Percentiles rank a stretch among this genome's conserved stretches.
These are phyloP conservation scores for Pelobates fuscus DNA, from an alignment of 2,113 vertebrate genomes.

Conservation along the genomic window DNA sequence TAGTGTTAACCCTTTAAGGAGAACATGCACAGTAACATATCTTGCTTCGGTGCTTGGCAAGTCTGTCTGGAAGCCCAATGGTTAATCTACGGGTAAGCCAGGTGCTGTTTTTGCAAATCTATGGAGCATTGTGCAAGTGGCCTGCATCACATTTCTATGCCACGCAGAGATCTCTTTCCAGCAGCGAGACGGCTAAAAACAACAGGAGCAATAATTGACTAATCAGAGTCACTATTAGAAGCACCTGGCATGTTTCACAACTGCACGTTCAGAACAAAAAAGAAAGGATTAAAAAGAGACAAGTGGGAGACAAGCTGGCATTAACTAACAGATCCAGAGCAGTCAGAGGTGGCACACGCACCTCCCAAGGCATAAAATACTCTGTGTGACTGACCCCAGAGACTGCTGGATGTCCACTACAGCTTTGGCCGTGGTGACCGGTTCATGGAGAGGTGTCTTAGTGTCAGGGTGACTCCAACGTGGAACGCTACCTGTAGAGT, in stretches of 20 bases:
- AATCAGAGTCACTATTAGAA: constrained; percentile 50
- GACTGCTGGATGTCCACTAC: neutral
- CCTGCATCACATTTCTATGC: constrained; percentile 44
- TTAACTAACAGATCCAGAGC: constrained; percentile 11
- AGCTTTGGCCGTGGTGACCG: neutral
- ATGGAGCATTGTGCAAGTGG: constrained; percentile 30
- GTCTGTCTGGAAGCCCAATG: neutral
- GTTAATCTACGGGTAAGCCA: constrained; percentile 15
- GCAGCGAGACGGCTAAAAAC: constrained; percentile 42
- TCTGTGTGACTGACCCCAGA: neutral
- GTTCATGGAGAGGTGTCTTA: neutral
- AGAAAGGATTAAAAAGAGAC: constrained; percentile 40
- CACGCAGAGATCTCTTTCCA: constrained; percentile 34
- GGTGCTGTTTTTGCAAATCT: constrained; percentile 13
- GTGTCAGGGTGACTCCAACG: too few species aligned
- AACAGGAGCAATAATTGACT: constrained; percentile 50
- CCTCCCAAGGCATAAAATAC: neutral
- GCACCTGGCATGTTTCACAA: constrained; percentile 48
- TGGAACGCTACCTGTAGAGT: too few species aligned
- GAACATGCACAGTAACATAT: neutral
- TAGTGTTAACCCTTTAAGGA: neutral
- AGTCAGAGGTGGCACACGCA: neutral
- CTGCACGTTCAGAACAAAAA: constrained; percentile 34
- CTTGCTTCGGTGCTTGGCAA: neutral
- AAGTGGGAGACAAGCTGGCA: constrained; percentile 38